Base-by-base conservation (phyloP, 2,113 vertebrate genomes). In the Mohoua ochrocephala region DNA sequence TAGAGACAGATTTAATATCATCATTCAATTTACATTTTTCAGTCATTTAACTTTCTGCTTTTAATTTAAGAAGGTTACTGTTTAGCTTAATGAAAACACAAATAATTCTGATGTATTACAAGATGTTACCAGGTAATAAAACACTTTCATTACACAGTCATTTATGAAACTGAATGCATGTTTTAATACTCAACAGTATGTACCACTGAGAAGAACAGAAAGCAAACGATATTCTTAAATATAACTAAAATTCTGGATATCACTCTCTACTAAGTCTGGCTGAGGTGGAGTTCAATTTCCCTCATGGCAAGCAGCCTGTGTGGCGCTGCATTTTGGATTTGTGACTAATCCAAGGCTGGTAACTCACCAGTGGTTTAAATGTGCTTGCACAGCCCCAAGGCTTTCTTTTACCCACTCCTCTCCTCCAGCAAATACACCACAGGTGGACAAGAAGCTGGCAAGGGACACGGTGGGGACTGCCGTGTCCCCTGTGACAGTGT, bases 41-140 rank as follows among this genome's bases (percentile, higher is more conserved):
- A 93, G 80, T 67, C 41, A 90, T 61, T 56, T 68, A 53, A 65
- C 35, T 95, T 97, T 87, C 91, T 95, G 59, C 77, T 82, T 95
- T 61, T 93, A 96, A 95, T 89, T 91, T 89, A 79, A 68, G 37
- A 87, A 47, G 65, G 91, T 74, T 92, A 86, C 64, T 89, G 61
- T 77, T 94, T 87, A 92, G 60, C 52, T 87, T 91, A 95, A 96
- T 95, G 93, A 93, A 96, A 94, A 93, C 52, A 90, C 88, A 93
- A 95, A 96, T 93, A 94, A 94, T 64, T 53, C 20, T 80, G 71
- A 70, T 87, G 35, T 81, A 91, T 77, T 93, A 94, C 50, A 84
- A 79, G 84, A 65, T 1, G 3, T 84, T 77, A 91, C 50, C 59
- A 79, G 69, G 83, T 82, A 90, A 90, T 88, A 96, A 97, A 97